These are phyloP conservation scores for Ceyx erithaca DNA, from an alignment of 2,797 vertebrate species.

Conservation along the genomic window DNA sequence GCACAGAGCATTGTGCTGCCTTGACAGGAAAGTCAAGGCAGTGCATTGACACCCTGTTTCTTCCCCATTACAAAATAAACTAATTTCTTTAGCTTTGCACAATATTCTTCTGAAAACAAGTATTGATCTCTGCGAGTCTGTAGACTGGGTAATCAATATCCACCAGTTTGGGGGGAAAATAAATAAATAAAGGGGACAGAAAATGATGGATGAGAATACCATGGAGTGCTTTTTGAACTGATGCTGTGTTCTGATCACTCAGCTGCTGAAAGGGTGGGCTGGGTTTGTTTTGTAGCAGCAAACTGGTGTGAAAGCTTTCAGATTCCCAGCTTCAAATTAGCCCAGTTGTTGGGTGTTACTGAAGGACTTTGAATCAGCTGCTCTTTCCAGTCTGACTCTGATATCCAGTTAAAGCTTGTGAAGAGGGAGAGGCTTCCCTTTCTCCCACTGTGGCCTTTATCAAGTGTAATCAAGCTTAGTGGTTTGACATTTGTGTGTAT, in stretches of 20 bases:
- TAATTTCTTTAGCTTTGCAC: constrained; percentile 73
- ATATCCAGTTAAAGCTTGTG: background rate
- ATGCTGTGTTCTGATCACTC: constrained; percentile 33
- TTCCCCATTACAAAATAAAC: constrained; percentile 71
- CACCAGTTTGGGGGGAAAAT: constrained; percentile 60
- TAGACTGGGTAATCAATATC: constrained; percentile 72
- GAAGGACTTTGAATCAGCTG: background rate
- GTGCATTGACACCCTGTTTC: constrained; percentile 64
- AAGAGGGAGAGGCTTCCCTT: background rate
- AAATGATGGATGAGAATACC: constrained; percentile 74
- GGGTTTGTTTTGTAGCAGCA: constrained; percentile 20
- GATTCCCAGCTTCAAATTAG: constrained; percentile 22
- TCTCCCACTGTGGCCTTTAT: background rate
- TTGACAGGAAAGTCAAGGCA: constrained; percentile 14
- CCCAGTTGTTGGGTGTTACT: background rate
- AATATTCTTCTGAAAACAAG: constrained; percentile 71
- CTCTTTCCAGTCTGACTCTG: background rate
- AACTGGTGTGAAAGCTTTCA: constrained; percentile 20
- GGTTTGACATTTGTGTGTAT: background rate
- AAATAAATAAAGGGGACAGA: constrained; percentile 33
- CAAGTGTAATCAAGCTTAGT: background rate
- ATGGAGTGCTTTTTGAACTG: constrained; percentile 48
- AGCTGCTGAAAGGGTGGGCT: constrained; percentile 25
- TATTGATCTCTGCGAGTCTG: constrained; percentile 77
- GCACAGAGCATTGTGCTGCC: background rate